These are phyloP conservation scores for Whitmania pigra DNA, from an alignment of 1,140 invertebrate species.

Conservation along the genomic window DNA sequence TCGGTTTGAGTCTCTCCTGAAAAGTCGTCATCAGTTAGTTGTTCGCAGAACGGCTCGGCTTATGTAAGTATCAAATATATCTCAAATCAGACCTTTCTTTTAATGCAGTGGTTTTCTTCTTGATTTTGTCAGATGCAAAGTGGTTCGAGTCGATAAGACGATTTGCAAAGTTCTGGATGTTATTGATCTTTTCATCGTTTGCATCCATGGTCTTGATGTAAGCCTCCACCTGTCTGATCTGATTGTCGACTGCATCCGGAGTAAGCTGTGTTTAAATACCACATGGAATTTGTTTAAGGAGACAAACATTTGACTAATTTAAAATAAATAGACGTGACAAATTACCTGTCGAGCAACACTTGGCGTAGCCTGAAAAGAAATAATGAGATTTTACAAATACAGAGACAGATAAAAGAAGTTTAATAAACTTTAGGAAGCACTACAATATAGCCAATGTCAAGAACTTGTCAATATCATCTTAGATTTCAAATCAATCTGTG, in stretches of 20 bases:
- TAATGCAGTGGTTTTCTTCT: slow-evolving; percentile 87
- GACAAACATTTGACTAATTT: neutral
- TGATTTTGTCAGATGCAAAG: slow-evolving; percentile 80
- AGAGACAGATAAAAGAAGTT: no score
- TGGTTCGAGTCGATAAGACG: slow-evolving; percentile 75
- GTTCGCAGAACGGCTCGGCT: neutral
- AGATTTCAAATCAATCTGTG: no score
- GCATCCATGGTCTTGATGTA: slow-evolving; percentile 99
- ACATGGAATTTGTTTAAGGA: neutral
- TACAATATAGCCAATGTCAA: no score
- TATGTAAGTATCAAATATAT: neutral
- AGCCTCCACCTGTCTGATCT: slow-evolving; percentile 92
- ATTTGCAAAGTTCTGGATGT: slow-evolving; percentile 79
- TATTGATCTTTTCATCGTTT: slow-evolving; percentile 97
- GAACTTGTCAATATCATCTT: no score
- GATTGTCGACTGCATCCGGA: slow-evolving; percentile 89
- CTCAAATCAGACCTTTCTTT: slow-evolving; percentile 50
- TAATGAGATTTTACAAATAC: no score
- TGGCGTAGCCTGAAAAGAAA: slow-evolving; percentile 45
- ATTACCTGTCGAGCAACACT: slow-evolving; percentile 23
- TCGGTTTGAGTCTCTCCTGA: slow-evolving; percentile 65
- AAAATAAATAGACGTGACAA: neutral
- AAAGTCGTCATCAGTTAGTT: slow-evolving; percentile 11
- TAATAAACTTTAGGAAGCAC: no score
- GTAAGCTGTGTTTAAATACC: slow-evolving; percentile 31